Evolutionary conservation across 2,113 vertebrate genomes (phyloP), one percentile per base, ranked within the genome.

Genomic region (Phalacrocorax pelagicus): DNA sequence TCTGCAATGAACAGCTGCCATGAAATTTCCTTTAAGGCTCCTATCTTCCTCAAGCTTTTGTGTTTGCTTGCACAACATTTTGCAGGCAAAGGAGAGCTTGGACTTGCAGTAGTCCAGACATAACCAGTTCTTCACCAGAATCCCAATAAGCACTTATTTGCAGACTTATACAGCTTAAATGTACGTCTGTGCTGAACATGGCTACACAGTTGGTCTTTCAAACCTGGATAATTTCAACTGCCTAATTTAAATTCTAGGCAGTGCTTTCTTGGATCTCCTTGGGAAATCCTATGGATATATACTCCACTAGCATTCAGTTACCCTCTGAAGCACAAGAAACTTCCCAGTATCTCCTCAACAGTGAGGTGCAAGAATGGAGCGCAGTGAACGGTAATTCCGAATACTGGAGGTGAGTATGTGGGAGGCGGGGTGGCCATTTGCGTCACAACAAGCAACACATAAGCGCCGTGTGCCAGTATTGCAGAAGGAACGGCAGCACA

Each of bases 361-460:
- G 4, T 34, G 11, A 87, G 9, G 10, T 32, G 10, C 23, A 61
- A 79, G 57, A 36, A 34, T 11, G 26, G 26, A 88, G 10, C 7
- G 70, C 12, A 30, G 4, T 32, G 65, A 90, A 57, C 27, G n/a
- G 2, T 40, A 69, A 21, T 61, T 81, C 11, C 0, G 0, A 70
- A 42, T 44, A 52, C 3, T 12, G 16, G 18, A 63, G 14, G 2
- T 11, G 12, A 16, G 55, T 57, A 6, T 74, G 8, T 47, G 9
- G 13, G 19, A 9, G 6, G 1, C 0, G 0, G 5, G 11, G 22
- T 71, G 10, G 7, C 10, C 6, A 29, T 88, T 75, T 69, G 6
- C 40, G 57, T 79, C 36, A 61, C 36, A 63, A 82, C 10, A 63
- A 30, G 4, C 4, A 81, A 44, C 15, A 26, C 5, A 2, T 11